These are phyloP conservation scores for Ataeniobius toweri DNA, from an alignment of 2,797 vertebrate species.

Conservation along the genomic window DNA sequence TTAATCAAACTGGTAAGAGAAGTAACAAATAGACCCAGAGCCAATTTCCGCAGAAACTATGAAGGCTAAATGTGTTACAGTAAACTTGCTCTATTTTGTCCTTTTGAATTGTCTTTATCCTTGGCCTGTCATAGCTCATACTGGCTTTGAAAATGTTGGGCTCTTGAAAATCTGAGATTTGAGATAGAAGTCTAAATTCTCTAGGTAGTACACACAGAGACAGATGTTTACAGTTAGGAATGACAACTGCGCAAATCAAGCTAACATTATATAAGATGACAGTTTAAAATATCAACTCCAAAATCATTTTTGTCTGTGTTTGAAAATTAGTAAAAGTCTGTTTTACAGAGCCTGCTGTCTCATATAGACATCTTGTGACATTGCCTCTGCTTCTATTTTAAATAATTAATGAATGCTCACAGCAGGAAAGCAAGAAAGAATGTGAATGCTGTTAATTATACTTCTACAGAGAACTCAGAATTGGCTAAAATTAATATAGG, in stretches of 20 bases:
- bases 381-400: not conserved
- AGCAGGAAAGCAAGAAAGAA: not conserved
- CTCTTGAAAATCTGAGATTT: not conserved
- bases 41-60: not conserved
- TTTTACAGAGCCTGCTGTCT: not conserved
- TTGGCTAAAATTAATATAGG: too few species aligned
- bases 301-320: not conserved
- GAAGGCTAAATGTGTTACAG: not conserved
- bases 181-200: not conserved
- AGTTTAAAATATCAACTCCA: not conserved
- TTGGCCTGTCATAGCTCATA: not conserved
- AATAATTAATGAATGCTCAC: not conserved
- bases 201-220: not conserved
- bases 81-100: not conserved
- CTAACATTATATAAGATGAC: not conserved
- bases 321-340: not conserved
- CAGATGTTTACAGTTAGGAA: not conserved
- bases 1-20: not conserved
- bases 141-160: not conserved
- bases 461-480: too few species aligned
- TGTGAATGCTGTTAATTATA: not conserved
- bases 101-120: not conserved
- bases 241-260: not conserved
- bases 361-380: not conserved
- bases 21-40: not conserved